A percentile compares a stretch with the other conserved stretches of the same genome.
Evolutionary conservation across 2,888 invertebrate species (phyloP).

Genomic region (Aleiodes leptofemur): DNA sequence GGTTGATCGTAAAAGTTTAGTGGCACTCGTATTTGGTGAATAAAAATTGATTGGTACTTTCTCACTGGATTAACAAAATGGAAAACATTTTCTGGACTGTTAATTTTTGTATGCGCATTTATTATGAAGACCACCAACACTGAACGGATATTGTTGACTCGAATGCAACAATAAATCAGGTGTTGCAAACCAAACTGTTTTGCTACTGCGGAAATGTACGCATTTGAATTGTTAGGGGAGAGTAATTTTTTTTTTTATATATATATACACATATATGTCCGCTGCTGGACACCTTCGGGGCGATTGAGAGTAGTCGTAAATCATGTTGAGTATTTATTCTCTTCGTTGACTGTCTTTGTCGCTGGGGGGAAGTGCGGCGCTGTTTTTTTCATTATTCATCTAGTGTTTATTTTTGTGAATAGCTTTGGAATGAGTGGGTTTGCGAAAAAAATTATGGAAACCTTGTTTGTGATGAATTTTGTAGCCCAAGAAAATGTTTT

Average conservation of each 20-base stretch:
- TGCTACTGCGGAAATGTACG: slow-evolving; percentile 21
- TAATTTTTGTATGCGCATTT: neutral
- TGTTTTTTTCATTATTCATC: slow-evolving; percentile 5
- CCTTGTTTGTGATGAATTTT: too few species aligned
- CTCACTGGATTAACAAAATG: neutral
- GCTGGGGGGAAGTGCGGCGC: neutral
- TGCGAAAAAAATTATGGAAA: too few species aligned
- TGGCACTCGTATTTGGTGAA: neutral
- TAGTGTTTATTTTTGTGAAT: neutral
- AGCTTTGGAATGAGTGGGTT: neutral
- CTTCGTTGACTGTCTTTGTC: neutral
- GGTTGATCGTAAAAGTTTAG: slow-evolving; percentile 5
- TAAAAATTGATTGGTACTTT: slow-evolving; percentile 15
- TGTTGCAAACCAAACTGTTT: slow-evolving; percentile 29
- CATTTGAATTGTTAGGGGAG: neutral
- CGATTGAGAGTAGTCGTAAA: slow-evolving; percentile 32
- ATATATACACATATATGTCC: neutral
- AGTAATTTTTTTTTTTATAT: slow-evolving; percentile 17
- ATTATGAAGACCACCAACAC: slow-evolving; percentile 31
- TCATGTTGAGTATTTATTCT: slow-evolving; percentile 19
- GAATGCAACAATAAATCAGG: slow-evolving; percentile 22
- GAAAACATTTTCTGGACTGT: neutral
- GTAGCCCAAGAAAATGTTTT: too few species aligned
- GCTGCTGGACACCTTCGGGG: slow-evolving; percentile 25
- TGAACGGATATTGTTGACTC: slow-evolving; percentile 16